Evolutionary conservation across 1,140 invertebrate species (phyloP), one percentile per base, ranked within the genome.

Genomic region (Oryctes rhinoceros): DNA sequence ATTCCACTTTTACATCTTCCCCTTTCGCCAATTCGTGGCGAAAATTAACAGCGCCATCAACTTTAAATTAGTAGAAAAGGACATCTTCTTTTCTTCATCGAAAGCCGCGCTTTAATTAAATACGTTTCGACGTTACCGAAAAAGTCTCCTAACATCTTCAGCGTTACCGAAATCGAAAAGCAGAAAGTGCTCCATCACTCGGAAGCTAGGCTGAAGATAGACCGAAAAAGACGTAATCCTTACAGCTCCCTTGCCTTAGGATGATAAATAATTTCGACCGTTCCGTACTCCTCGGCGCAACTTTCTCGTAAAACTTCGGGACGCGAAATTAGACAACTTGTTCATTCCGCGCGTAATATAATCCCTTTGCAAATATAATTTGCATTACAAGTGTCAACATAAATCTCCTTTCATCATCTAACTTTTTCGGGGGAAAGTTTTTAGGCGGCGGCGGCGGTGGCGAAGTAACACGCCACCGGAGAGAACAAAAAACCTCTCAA

Each of bases 391-490:
- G 53, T 62, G 53, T 62, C 53, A 62, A 62, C 53, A 62, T 62
- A 62, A 62, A 62, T 62, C 53, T 62, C 53, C 53, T 62, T 62
- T 62, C 53, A 62, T 62, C 53, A 62, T 62, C 53, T 62, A 62
- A 62, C 53, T 62, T 62, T 62, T 62, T 62, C 53, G 53, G 20
- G 53, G 53, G 39, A 62, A 62, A 62, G 53, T 62, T 62, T 62
- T 62, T 30, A 30, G 24, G 24, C 24, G 24, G 24, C 24, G 24
- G 24, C 39, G 39, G 39, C 39, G 39, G 39, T 44, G 39, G 39
- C 53, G 53, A 20, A 62, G 53, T 62, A 62, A 62, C 53, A 13
- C 53, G 13, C 53, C 53, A 15, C 53, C 7, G 13, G 53, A 62
- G 13, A 62, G 20, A n/a, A 62, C 15, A 62, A 62, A 62, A 62